Base-by-base conservation (phyloP, 1,140 invertebrate genomes). In the Papilio aristodemus region DNA sequence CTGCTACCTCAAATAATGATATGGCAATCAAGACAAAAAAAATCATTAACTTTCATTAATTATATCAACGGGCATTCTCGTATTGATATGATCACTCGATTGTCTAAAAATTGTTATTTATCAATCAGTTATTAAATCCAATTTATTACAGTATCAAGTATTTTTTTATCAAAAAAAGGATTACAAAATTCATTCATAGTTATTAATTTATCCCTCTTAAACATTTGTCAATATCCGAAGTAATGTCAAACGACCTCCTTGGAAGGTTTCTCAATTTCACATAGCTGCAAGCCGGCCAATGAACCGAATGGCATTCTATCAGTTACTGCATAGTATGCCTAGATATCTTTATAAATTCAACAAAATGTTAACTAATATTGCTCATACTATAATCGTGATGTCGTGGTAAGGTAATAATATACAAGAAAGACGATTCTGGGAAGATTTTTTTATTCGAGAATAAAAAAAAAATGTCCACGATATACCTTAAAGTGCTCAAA, bases 221-320 rank as follows among this genome's bases (percentile, higher is more conserved):
- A 54, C 32, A 32, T 59, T 59, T 36, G 17, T 59, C 14, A 10
- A 27, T 59, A 59, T 38, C 32, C 32, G 6, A 62, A 1, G 8
- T 62, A 62, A 62, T 37, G 17, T 22, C 14, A 10, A 36, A 38
- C 59, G 36, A 62, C 59, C 59, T 38, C 36, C 36, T 38, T 36
- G 32, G 36, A 36, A 62, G 14, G 17, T 62, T 62, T 62, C 59
- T 38, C 59, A 62, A 62, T 62, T 62, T 38, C 27, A 36, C 32
- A 62, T 17, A 14, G 59, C 17, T 11, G 27, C 59, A 62, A 36
- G 17, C 9, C 27, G 59, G 32, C 27, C 59, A 62, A 39, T 62
- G 59, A 36, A 62, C 59, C 32, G 32, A 62, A 38, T 39, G 14
- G 32, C 32, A 38, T 36, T 36, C 62, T 25, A 41, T 39, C n/a